Base-by-base conservation (phyloP, 2,888 invertebrate genomes). In the Tolmerus cingulatus region DNA sequence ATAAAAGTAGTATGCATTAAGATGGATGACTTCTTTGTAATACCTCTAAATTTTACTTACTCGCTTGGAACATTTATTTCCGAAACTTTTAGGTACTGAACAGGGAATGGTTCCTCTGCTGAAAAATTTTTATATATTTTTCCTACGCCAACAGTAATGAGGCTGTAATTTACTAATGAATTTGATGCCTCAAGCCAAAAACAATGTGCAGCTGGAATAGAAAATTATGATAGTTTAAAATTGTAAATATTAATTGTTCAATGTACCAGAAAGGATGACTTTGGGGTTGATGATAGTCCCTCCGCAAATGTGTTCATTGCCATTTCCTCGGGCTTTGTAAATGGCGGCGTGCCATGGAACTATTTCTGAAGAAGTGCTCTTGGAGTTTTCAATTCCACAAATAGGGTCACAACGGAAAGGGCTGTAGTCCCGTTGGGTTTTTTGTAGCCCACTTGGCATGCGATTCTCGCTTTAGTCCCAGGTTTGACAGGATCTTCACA, bases 321-420 rank as follows among this genome's bases (percentile, higher is more conserved):
- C 7, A 23, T 66, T 55, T 19, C 1, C 0, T 19, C 19, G 9
- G 7, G 40, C 51, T 5, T 37, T 19, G 84, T 90, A 91, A 34
- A 91, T 89, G 43, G 90, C 91, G 3, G 90, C 91, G 23, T 91
- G 87, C 92, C 91, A 92, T 8, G 91, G 92, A 5, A 89, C 90
- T 30, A 87, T 37, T 1, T 78, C 88, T 78, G 16, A 76, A 30
- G 76, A 4, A 12, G 81, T 87, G 5, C 85, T 74, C 14, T n/a
- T 14, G 7, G 78, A 3, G 14, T 87, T 4, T 79, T 86, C 88
- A 30, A 89, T 76, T 1, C 91, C 91, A 79, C 91, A 92, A 2
- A 89, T 87, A 3, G 90, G 90, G 9, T 87, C 86, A 87, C 92
- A 92, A 5, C 86, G 88, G 3, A 88, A 89, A 66, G 90, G 89